Conservation (phyloP, 2,113 vertebrate genomes). For the Abramis brama region DNA sequence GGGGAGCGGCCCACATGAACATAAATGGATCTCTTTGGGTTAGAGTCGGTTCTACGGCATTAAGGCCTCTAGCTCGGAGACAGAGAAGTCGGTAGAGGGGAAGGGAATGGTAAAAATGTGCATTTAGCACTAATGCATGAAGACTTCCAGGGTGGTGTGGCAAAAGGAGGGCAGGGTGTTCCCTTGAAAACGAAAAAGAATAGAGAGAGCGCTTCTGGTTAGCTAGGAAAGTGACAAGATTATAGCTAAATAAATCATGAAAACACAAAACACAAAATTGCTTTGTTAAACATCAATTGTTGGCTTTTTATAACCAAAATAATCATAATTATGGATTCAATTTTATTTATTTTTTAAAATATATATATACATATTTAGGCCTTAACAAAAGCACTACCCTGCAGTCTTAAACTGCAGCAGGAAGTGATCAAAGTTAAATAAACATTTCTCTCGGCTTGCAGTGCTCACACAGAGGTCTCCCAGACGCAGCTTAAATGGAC, state of each 20-base stretch:
- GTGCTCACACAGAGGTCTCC: slow-evolving; percentile 44
- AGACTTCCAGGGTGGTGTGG: slow-evolving; percentile 40
- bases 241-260: neutral
- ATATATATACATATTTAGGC: slow-evolving; percentile 4
- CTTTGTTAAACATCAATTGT: neutral
- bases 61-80: slow-evolving; percentile 49
- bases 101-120: slow-evolving; percentile 55
- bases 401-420: slow-evolving; percentile 47
- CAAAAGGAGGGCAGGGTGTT: slow-evolving; percentile 8
- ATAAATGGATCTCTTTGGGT: slow-evolving; percentile 57
- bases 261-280: neutral
- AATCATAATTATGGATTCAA: neutral
- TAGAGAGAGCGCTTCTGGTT: slow-evolving; percentile 1
- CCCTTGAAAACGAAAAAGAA: slow-evolving; percentile 12
- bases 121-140: slow-evolving; percentile 57
- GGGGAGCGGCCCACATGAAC: slow-evolving; percentile 49
- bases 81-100: slow-evolving; percentile 51
- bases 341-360: too few relatives aligned
- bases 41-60: slow-evolving; percentile 44
- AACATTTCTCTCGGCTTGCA: slow-evolving; percentile 51
- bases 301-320: neutral
- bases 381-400: slow-evolving; percentile 36
- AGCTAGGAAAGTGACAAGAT: slow-evolving; percentile 1
- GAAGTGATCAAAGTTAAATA: slow-evolving; percentile 58
- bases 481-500: slow-evolving; percentile 47